Base-by-base conservation (phyloP, 2,888 invertebrate species). In the Julus scanicus region DNA sequence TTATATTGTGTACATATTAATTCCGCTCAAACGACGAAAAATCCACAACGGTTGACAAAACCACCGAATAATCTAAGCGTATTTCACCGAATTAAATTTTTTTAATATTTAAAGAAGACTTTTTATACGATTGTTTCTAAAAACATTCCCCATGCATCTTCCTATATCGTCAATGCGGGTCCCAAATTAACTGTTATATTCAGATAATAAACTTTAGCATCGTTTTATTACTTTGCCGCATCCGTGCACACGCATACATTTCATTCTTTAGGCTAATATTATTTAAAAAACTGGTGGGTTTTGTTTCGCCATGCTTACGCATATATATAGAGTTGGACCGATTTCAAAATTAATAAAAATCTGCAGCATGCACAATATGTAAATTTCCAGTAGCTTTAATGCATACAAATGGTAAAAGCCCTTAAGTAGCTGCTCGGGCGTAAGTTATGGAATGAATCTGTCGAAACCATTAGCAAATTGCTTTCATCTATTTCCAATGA, bases 391-490 rank as follows among this genome's bases (percentile, higher is more conserved):
- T n/a, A 17, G 29, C 29, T 29, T 9, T 71, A 71, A 71, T 71
- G 71, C 20, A 71, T 20, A 29, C 71, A 20, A 71, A 71, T 71
- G 71, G 8, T 71, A 71, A 71, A 71, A 71, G 71, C 71, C 71
- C 71, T 71, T 71, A 20, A 29, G 71, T 29, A 71, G 29, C 71
- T 71, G n/a, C 71, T 71, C 71, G 71, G 29, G 71, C 71, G 20
- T 71, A 71, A 71, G 71, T 71, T 71, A 71, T 71, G 71, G 71
- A 20, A 71, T 71, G 71, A 71, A 71, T 71, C 17, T 53, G 20
- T 71, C 71, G 71, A 71, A 71, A 20, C 71, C 71, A 71, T 71
- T 71, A 71, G 71, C 71, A 71, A 71, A 71, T 71, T 71, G 71
- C 71, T 71, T 71, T 71, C 71, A 71, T 71, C 20, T 71, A 71